These are phyloP conservation scores for Tautogolabrus adspersus DNA, from an alignment of 2,113 vertebrate species.

Conservation along the genomic window DNA sequence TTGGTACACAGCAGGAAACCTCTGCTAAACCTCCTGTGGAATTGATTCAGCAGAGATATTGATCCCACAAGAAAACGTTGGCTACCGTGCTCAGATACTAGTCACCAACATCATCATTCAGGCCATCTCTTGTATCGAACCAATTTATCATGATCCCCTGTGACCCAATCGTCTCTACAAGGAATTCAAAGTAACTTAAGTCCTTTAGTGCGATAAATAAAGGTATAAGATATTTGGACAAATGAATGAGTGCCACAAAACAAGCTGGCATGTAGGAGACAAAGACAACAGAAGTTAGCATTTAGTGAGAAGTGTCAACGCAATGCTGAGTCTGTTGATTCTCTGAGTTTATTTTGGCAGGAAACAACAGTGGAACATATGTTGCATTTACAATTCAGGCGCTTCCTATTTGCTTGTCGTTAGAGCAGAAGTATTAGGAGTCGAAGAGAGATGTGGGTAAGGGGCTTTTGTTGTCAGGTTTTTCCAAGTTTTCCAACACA, in stretches of 20 bases:
- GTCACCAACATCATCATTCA: slow-evolving; percentile 54
- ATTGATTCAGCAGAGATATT: slow-evolving; percentile 64
- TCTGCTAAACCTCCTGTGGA: slow-evolving; percentile 43
- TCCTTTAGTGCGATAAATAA: slow-evolving; percentile 31
- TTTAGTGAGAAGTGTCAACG: not conserved
- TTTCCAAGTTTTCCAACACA: slow-evolving; percentile 35
- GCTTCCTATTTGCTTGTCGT: slow-evolving; percentile 20
- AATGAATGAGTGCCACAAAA: slow-evolving; percentile 14
- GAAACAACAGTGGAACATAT: slow-evolving; percentile 34
- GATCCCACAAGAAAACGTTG: slow-evolving; percentile 48
- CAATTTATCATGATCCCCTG: slow-evolving; percentile 46
- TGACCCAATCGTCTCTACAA: slow-evolving; percentile 26
- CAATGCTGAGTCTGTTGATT: slow-evolving; percentile 7
- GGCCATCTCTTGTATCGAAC: slow-evolving; percentile 37
- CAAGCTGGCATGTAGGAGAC: not conserved
- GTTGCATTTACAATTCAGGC: slow-evolving; percentile 46
- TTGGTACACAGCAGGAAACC: slow-evolving; percentile 50
- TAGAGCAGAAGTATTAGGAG: slow-evolving; percentile 13
- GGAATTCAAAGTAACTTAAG: slow-evolving; percentile 31
- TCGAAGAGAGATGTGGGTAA: not conserved
- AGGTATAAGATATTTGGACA: slow-evolving; percentile 16
- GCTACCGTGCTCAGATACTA: slow-evolving; percentile 30
- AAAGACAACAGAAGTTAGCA: slow-evolving; percentile 4
- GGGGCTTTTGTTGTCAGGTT: slow-evolving; percentile 35
- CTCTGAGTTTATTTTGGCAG: slow-evolving; percentile 21